phyloP scores from a whole-genome alignment of 1,140 invertebrate species.

The Leptoteleia sp. region DNA sequence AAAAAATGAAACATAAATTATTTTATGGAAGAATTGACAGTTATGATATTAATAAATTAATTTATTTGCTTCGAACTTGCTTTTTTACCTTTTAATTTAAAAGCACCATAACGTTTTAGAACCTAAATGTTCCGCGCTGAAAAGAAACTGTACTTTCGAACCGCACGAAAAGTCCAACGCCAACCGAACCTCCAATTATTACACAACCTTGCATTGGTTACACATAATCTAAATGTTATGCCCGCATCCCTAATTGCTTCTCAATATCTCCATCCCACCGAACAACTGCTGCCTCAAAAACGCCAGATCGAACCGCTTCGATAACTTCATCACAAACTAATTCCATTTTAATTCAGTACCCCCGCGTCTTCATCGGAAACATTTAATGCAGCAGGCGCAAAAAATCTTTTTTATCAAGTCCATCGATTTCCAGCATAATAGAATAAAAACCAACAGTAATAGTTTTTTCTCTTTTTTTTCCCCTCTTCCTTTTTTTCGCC shows the following conservation, averaged over 20 bases:
- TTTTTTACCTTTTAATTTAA: too few species aligned
- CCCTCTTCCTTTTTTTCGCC: too few species aligned
- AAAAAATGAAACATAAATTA: too few species aligned
- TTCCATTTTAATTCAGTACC: conserved; percentile 9
- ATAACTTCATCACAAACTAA: conserved; percentile 25
- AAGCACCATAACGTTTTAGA: too few species aligned
- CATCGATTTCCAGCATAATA: conserved; percentile 46
- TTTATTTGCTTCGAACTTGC: too few species aligned
- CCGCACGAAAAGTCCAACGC: too few species aligned
- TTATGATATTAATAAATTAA: too few species aligned
- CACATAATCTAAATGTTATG: conserved; percentile 11
- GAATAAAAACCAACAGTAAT: conserved; percentile 26
- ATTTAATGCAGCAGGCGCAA: conserved; percentile 20
- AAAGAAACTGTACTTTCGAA: too few species aligned
- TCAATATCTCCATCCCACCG: not conserved
- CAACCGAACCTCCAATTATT: conserved; percentile 11
- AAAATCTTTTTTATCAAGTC: conserved; percentile 26
- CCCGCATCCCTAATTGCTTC: conserved; percentile 10
- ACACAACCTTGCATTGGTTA: conserved; percentile 10
- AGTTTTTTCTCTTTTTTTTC: conserved; percentile 30
- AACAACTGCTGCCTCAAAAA: conserved; percentile 12
- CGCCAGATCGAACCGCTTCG: not conserved
- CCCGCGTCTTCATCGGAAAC: conserved; percentile 30
- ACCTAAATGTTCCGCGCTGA: too few species aligned
- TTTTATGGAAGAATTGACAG: too few species aligned